Evolutionary conservation across 2,113 vertebrate species (phyloP), one percentile per base, ranked within the genome.

Genomic region (Chauna torquata): DNA sequence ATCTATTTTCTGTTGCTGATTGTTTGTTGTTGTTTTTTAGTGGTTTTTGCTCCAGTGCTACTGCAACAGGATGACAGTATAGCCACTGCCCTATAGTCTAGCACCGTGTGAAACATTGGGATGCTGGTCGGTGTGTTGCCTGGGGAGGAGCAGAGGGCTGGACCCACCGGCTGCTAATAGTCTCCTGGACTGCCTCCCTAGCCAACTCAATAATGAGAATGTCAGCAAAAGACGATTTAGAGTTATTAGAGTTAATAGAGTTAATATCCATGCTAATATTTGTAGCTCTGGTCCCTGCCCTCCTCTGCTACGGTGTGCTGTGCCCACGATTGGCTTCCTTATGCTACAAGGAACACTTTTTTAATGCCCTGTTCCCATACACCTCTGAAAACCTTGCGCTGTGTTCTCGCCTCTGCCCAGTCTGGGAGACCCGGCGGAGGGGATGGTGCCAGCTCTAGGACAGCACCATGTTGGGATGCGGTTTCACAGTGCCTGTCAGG

Each of bases 1-100:
- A 47, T 20, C 30, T 62, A 6, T 30, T 66, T 85, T 11, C 49
- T 45, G 19, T 22, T 27, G 7, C 24, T 75, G 22, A 12, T 69
- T 42, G 25, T 3, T 20, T 18, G 7, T 40, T 82, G 4, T n/a
- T 45, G 11, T 19, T 27, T 32, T 34, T 28, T 20, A 6, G 32
- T 50, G 22, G 19, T 4, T 34, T 24, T 42, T 6, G 6, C 11
- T 12, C 6, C 8, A 3, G 1, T 16, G 7, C 24, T 49, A 12
- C 2, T 72, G 61, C 45, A 40, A 52, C 16, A 65, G 9, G 40
- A 17, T 57, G 71, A 42, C 9, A 84, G n/a, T 11, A 55, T 8
- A 59, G 12, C 19, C 18, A 28, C 19, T 28, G 11, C 24, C 19
- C 5, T n/a, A 30, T 38, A 25, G 32, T 25, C 32, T 45, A n/a